phyloP scores from a whole-genome alignment of 1,140 invertebrate species.

The Conopomorpha cramerella region DNA sequence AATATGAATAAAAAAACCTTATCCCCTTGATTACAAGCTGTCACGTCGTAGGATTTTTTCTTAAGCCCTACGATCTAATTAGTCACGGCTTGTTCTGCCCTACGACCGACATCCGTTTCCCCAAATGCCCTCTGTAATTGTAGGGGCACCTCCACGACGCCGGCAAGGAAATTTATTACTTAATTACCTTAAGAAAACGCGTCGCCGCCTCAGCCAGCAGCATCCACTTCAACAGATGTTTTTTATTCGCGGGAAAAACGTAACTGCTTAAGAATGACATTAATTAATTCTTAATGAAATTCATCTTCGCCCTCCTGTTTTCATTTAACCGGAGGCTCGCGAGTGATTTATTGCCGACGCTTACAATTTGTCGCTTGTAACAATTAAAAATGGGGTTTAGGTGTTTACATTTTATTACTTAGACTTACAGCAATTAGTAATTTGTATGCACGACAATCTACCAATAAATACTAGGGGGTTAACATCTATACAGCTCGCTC shows the following conservation, averaged over 20 bases:
- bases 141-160: constrained; percentile 48
- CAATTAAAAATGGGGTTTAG: constrained; percentile 43
- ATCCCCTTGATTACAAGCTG: constrained; percentile 55
- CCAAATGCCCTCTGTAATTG: constrained; percentile 49
- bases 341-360: constrained; percentile 47
- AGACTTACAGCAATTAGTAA: constrained; percentile 33
- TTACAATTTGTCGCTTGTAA: constrained; percentile 51
- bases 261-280: constrained; percentile 59
- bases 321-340: constrained; percentile 40
- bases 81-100: constrained; percentile 35
- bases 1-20: constrained; percentile 36
- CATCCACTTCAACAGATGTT: constrained; percentile 47
- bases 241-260: constrained; percentile 58
- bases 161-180: constrained; percentile 58
- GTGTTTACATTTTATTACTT: constrained; percentile 47
- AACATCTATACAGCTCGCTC: no score
- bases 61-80: constrained; percentile 48
- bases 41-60: constrained; percentile 54
- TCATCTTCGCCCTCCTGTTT: constrained; percentile 57
- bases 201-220: constrained; percentile 32
- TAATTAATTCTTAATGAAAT: constrained; percentile 62
- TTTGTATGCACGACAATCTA: no score
- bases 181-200: constrained; percentile 58
- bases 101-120: constrained; percentile 46
- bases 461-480: no score